phyloP scores from a whole-genome alignment of 2,888 invertebrate species.

The Pristionchus exspectatus region DNA sequence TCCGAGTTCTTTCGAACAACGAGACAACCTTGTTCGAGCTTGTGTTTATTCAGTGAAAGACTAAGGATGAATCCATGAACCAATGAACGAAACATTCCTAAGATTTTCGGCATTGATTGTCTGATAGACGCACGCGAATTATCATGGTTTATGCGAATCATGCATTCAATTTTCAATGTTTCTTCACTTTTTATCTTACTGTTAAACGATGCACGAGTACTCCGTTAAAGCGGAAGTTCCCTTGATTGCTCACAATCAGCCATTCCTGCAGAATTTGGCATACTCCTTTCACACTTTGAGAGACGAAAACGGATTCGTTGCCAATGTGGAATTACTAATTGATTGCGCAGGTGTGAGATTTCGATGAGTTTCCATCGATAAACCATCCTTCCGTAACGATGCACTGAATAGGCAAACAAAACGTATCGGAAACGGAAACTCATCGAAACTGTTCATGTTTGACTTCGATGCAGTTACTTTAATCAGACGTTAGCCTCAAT shows the following conservation, averaged over 20 bases:
- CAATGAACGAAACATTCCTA: too few species aligned
- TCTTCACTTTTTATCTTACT: too few species aligned
- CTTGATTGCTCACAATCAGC: not conserved
- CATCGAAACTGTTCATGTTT: not conserved
- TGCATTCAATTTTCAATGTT: too few species aligned
- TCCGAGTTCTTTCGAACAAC: not conserved
- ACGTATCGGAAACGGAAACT: not conserved
- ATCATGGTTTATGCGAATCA: too few species aligned
- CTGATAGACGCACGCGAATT: too few species aligned
- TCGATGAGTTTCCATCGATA: not conserved
- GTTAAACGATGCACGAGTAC: not conserved
- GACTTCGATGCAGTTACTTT: too few species aligned
- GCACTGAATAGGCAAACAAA: not conserved
- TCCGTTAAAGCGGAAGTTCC: not conserved
- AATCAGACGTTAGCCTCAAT: too few species aligned
- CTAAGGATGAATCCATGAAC: too few species aligned
- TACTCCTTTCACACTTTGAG: not conserved
- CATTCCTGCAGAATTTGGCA: not conserved
- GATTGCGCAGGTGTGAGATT: not conserved
- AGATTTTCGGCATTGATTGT: too few species aligned
- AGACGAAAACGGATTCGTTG: not conserved
- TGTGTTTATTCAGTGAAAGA: not conserved
- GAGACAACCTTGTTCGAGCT: not conserved
- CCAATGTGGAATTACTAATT: not conserved
- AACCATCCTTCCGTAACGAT: not conserved